These are phyloP conservation scores for Geopemphigus sp. DNA, from an alignment of 1,140 invertebrate genomes.

Conservation along the genomic window DNA sequence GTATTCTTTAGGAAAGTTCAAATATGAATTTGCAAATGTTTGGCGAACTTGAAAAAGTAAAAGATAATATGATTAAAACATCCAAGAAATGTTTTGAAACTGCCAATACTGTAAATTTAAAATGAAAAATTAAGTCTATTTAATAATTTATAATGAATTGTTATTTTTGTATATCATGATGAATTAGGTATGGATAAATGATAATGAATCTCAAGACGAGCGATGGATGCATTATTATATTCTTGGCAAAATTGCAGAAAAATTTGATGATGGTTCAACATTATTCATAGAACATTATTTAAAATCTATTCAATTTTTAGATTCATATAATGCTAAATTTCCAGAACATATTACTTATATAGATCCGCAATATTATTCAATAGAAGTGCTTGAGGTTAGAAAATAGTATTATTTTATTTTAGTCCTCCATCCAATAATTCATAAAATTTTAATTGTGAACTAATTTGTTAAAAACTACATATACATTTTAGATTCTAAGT, in stretches of 20 bases:
- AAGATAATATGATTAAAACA: slow-evolving; percentile 73
- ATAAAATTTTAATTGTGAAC: too few species aligned
- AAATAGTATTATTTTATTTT: neutral
- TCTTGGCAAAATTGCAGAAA: slow-evolving; percentile 87
- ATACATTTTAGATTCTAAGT: too few species aligned
- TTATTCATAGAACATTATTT: slow-evolving; percentile 77
- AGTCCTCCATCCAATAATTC: too few species aligned
- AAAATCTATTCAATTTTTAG: slow-evolving; percentile 59
- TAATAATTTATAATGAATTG: neutral
- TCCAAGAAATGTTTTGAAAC: slow-evolving; percentile 74
- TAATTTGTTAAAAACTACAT: too few species aligned
- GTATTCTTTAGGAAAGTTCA: slow-evolving; percentile 65
- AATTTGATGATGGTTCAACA: slow-evolving; percentile 70
- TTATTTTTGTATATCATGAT: too few species aligned
- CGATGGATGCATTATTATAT: slow-evolving; percentile 89
- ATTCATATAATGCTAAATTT: slow-evolving; percentile 76
- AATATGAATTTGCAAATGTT: slow-evolving; percentile 75
- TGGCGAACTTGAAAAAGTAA: slow-evolving; percentile 70
- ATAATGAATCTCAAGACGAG: slow-evolving; percentile 69
- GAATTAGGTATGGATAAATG: slow-evolving; percentile 55
- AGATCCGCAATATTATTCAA: slow-evolving; percentile 74
- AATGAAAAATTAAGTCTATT: neutral
- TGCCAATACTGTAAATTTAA: slow-evolving; percentile 61
- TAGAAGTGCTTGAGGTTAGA: slow-evolving; percentile 82
- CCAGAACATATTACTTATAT: slow-evolving; percentile 83